These are phyloP conservation scores for Xiphydria camelus DNA, from an alignment of 2,888 invertebrate genomes.

Conservation along the genomic window DNA sequence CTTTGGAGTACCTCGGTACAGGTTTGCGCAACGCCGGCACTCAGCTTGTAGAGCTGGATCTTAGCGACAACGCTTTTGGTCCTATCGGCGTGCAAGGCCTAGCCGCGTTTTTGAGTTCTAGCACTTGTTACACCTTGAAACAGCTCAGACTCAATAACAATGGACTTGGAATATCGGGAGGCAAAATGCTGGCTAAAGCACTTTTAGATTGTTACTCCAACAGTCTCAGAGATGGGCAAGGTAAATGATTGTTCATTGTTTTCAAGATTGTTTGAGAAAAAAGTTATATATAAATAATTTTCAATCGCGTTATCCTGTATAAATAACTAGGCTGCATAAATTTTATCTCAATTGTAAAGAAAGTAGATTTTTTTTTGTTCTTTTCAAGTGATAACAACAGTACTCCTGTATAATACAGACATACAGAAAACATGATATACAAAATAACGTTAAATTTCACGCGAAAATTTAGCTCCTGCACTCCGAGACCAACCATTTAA, in stretches of 20 bases:
- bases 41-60: conserved; percentile 79
- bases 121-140: conserved; percentile 81
- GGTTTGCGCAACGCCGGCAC: conserved; percentile 83
- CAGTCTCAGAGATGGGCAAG: conserved; percentile 65
- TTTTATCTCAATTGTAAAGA: too few species aligned
- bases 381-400: too few species aligned
- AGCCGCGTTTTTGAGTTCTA: conserved; percentile 78
- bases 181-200: conserved; percentile 78
- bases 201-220: conserved; percentile 69
- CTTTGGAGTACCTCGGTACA: conserved; percentile 76
- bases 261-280: too few species aligned
- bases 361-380: too few species aligned
- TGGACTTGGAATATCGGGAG: conserved; percentile 90
- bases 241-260: too few species aligned
- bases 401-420: too few species aligned
- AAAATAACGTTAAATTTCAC: too few species aligned
- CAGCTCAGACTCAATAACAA: conserved; percentile 90
- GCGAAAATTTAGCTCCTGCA: too few species aligned
- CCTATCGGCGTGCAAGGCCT: conserved; percentile 92
- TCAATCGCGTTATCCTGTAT: too few species aligned
- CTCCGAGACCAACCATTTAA: neutral
- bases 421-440: too few species aligned
- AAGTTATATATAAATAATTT: too few species aligned
- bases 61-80: conserved; percentile 97
- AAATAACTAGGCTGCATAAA: too few species aligned